These are phyloP conservation scores for Zoanthus solanderi DNA, from an alignment of 92 coral and sea anemone species.

Conservation along the genomic window DNA sequence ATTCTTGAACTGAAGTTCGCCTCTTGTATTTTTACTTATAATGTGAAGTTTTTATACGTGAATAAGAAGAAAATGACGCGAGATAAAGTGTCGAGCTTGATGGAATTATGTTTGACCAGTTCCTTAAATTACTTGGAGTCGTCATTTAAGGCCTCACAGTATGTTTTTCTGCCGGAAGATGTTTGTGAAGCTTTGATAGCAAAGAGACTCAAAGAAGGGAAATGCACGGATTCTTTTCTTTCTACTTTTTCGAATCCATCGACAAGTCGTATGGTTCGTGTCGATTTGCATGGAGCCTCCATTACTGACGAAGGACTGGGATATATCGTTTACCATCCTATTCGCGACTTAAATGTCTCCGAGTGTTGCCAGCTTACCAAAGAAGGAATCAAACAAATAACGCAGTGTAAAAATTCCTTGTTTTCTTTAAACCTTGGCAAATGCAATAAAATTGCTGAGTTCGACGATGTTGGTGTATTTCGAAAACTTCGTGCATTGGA, in stretches of 20 bases:
- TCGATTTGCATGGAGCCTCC: constrained; percentile 67
- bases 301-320: constrained; percentile 78
- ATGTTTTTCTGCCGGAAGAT: constrained; percentile 81
- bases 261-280: constrained; percentile 79
- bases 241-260: constrained; percentile 71
- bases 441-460: constrained; percentile 59
- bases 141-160: constrained; percentile 48
- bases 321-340: constrained; percentile 69
- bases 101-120: constrained; percentile 75
- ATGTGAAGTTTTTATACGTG: background rate
- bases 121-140: constrained; percentile 79
- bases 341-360: constrained; percentile 84
- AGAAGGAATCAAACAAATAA: constrained; percentile 63
- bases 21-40: background rate
- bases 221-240: constrained; percentile 80
- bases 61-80: constrained; percentile 57
- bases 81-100: constrained; percentile 71
- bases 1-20: background rate
- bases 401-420: constrained; percentile 74
- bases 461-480: constrained; percentile 65
- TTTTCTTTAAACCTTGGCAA: constrained; percentile 67
- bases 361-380: constrained; percentile 66
- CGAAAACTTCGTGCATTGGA: constrained; percentile 69
- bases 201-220: constrained; percentile 75
- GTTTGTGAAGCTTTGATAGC: constrained; percentile 82